A percentile compares a stretch with the other conserved stretches of the same genome.
Conservation (phyloP, 2,113 vertebrate genomes). For the Sus scrofa region T2T-Sscrofa CM000818.6:9033501-9034000, state of each 20-base stretch:
- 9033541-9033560: neutral
- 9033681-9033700: neutral
- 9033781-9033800: slow-evolving; percentile 63
- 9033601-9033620: neutral
- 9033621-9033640: neutral
- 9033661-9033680: neutral
- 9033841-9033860: slow-evolving; percentile 53
- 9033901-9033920: slow-evolving; percentile 84
- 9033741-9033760: neutral
- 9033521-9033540: neutral
- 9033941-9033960: slow-evolving; percentile 82
- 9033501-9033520: neutral
- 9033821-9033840: slow-evolving; percentile 69
- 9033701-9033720: neutral
- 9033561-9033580: neutral
- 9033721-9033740: neutral
- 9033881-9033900: slow-evolving; percentile 79
- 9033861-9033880: slow-evolving; percentile 69
- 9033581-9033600: neutral
- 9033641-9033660: neutral
- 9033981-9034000: slow-evolving; percentile 88
- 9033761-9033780: neutral
- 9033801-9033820: neutral
- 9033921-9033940: slow-evolving; percentile 80
- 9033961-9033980: slow-evolving; percentile 87